Evolutionary conservation across 2,113 vertebrate genomes (phyloP).

Genomic region (Oryzias woworae): DNA sequence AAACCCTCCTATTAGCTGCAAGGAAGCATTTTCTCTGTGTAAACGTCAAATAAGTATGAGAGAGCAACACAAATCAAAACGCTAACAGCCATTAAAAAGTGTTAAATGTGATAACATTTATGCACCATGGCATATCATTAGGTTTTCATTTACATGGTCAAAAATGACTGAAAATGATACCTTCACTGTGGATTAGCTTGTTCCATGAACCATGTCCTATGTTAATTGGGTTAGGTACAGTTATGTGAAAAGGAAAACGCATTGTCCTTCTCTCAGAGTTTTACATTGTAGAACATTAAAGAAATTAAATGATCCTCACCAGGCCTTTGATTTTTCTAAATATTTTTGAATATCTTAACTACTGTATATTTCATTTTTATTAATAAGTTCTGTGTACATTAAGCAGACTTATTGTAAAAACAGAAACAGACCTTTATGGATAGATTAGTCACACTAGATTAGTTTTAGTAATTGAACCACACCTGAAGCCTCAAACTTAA

Average conservation of each 20-base stretch:
- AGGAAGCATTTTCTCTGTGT: slow-evolving; percentile 20
- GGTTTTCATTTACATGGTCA: slow-evolving; percentile 19
- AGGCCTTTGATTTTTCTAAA: not conserved
- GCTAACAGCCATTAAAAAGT: slow-evolving; percentile 4
- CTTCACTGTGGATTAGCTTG: slow-evolving; percentile 42
- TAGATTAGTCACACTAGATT: too few relatives aligned
- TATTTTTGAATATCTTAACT: not conserved
- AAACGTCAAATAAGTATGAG: slow-evolving; percentile 27
- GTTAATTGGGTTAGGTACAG: slow-evolving; percentile 36
- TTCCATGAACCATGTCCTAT: slow-evolving; percentile 38
- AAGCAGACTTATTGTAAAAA: too few relatives aligned
- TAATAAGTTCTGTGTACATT: too few relatives aligned
- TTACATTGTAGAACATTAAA: not conserved
- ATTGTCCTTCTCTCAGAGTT: not conserved
- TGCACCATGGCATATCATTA: slow-evolving; percentile 26
- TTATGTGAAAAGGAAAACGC: not conserved
- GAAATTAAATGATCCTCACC: not conserved
- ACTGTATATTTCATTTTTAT: not conserved
- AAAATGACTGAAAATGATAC: slow-evolving; percentile 30
- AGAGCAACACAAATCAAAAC: slow-evolving; percentile 12
- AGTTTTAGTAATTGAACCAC: too few relatives aligned
- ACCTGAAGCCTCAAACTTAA: too few relatives aligned
- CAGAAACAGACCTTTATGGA: too few relatives aligned
- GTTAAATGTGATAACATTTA: slow-evolving; percentile 37
- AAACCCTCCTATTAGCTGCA: not conserved